phyloP scores from a whole-genome alignment of 2,888 invertebrate species.

The Deroplatys truncata region DNA sequence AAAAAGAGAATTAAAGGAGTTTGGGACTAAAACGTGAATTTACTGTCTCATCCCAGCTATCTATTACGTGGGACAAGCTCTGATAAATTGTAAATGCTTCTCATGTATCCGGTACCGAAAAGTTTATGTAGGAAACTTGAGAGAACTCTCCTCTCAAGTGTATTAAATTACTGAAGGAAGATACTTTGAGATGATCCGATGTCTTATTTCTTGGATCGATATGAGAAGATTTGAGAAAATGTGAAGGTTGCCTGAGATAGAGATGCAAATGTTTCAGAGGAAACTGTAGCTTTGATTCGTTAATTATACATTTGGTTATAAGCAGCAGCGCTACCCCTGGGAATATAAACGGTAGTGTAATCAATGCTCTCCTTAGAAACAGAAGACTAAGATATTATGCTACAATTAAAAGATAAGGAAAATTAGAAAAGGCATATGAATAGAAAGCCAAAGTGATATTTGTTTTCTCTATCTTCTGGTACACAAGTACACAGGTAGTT shows the following conservation, averaged over 20 bases:
- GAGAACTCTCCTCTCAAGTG: not conserved
- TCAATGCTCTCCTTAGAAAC: too few relatives aligned
- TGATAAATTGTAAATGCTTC: not conserved
- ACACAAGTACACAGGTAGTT: too few relatives aligned
- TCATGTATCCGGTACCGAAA: not conserved
- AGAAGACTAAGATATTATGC: too few relatives aligned
- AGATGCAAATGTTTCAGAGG: not conserved
- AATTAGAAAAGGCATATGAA: too few relatives aligned
- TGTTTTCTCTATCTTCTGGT: too few relatives aligned
- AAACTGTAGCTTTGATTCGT: not conserved
- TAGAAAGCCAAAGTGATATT: too few relatives aligned
- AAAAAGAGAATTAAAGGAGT: not conserved
- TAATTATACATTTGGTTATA: not conserved
- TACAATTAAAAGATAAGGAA: too few relatives aligned
- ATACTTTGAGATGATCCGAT: not conserved
- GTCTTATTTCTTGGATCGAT: not conserved
- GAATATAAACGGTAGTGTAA: not conserved
- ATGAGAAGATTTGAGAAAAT: not conserved
- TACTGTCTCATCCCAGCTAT: not conserved
- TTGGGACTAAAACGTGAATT: not conserved
- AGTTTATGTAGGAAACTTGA: not conserved
- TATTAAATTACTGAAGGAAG: not conserved
- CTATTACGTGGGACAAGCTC: not conserved
- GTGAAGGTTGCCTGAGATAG: not conserved
- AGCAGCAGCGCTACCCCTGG: too few relatives aligned